Conservation (phyloP, 1,140 invertebrate species). For the Lepidurus packardi region DNA sequence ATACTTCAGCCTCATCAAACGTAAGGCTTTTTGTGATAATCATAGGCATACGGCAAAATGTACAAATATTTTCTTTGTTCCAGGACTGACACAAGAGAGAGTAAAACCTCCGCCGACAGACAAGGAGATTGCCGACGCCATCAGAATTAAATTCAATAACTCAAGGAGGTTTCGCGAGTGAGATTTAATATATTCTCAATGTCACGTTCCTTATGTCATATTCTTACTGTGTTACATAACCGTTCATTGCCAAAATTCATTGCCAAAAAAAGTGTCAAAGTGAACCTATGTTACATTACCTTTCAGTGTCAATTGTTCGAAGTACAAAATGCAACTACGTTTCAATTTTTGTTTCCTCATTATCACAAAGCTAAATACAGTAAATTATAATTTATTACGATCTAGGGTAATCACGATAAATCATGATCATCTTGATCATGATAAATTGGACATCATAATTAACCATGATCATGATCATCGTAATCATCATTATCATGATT, state of each 20-base stretch:
- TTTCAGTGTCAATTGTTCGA: slow-evolving; percentile 1
- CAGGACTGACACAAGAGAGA: slow-evolving; percentile 4
- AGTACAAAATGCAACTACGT: neutral
- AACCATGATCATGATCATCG: neutral
- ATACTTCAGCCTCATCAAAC: slow-evolving; percentile 5
- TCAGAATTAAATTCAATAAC: slow-evolving; percentile 1
- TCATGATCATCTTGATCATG: slow-evolving; percentile 6
- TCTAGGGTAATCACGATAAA: slow-evolving; percentile 6
- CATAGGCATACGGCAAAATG: neutral
- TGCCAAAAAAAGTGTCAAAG: neutral
- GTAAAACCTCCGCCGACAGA: neutral
- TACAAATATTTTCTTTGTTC: slow-evolving; percentile 7
- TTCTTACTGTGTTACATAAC: neutral
- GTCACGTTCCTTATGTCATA: slow-evolving; percentile 6
- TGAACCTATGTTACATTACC: neutral
- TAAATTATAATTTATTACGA: neutral
- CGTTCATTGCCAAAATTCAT: neutral
- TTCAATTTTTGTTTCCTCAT: neutral
- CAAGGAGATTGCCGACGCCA: neutral
- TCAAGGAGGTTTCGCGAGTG: neutral
- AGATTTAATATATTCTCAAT: neutral
- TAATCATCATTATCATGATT: neutral
- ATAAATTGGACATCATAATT: neutral
- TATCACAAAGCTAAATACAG: neutral
- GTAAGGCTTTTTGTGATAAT: neutral